Conservation (phyloP, 2,888 invertebrate species). For the Gisinianus flammeolus region DNA sequence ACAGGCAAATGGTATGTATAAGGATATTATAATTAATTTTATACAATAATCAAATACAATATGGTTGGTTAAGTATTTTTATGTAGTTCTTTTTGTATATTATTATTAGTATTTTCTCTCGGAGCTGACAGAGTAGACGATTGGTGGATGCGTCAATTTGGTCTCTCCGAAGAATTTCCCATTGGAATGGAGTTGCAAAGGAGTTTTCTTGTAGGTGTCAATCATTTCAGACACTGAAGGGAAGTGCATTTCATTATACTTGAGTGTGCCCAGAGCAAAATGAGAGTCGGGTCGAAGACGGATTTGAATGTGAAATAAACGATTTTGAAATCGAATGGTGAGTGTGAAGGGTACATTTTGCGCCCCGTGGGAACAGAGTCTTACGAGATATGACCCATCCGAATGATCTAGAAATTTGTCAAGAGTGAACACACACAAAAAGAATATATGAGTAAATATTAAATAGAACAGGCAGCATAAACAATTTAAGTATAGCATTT, state of each 20-base stretch:
- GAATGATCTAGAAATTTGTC: conserved; percentile 30
- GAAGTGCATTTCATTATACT: conserved; percentile 58
- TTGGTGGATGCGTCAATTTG: conserved; percentile 57
- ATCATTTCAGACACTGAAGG: conserved; percentile 54
- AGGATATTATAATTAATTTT: no score
- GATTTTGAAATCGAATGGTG: conserved; percentile 55
- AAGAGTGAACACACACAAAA: background rate
- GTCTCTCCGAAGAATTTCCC: conserved; percentile 58
- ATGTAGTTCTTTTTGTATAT: background rate
- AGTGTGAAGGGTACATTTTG: conserved; percentile 57
- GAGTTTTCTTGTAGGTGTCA: conserved; percentile 57
- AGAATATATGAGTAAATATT: background rate
- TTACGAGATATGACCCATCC: conserved; percentile 40
- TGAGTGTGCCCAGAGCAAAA: conserved; percentile 55
- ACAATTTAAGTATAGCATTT: background rate
- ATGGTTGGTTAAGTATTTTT: no score
- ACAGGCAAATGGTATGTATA: no score
- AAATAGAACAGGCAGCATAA: background rate
- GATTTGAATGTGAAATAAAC: conserved; percentile 58
- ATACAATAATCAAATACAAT: no score
- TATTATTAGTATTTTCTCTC: conserved; percentile 48
- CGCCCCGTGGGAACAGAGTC: conserved; percentile 53
- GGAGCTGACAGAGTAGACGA: conserved; percentile 56
- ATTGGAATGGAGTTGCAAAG: conserved; percentile 58
- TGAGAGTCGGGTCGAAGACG: conserved; percentile 51